These are phyloP conservation scores for Sternotherus odoratus DNA, from an alignment of 2,797 vertebrate genomes.

Conservation along the genomic window DNA sequence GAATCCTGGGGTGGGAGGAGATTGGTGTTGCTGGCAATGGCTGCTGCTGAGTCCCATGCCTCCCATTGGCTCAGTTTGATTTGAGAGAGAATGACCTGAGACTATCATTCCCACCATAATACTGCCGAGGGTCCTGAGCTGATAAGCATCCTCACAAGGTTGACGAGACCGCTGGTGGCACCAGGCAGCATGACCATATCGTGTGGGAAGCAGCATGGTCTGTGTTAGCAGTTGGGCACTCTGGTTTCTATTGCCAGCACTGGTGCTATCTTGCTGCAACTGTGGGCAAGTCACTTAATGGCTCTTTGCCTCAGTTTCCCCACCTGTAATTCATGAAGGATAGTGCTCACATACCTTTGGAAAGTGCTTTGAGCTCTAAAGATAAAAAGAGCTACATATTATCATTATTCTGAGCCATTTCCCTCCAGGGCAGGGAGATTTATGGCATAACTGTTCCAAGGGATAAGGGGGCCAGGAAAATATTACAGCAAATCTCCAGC, in stretches of 20 bases:
- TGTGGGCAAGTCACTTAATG: fast-evolving
- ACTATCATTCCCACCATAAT: background rate
- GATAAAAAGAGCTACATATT: background rate
- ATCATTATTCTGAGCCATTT: fast-evolving
- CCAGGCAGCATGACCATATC: background rate
- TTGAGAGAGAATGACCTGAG: background rate
- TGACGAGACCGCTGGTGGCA: background rate
- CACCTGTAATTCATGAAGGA: fast-evolving
- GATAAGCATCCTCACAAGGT: background rate
- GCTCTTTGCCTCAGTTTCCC: slow-evolving; percentile 11
- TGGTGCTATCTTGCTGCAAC: background rate
- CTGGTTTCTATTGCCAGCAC: background rate
- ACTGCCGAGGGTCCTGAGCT: background rate
- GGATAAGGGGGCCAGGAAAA: background rate
- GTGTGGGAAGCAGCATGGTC: background rate
- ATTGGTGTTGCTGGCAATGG: background rate
- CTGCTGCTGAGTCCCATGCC: background rate
- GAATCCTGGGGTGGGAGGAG: background rate
- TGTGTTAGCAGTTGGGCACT: background rate
- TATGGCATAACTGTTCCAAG: background rate
- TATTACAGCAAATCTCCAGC: background rate
- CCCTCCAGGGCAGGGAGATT: background rate
- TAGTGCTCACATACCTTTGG: fast-evolving
- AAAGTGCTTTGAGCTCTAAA: fast-evolving
- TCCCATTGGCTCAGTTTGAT: background rate